Percentiles rank a stretch among this genome's conserved stretches.
These are phyloP conservation scores for Mechanitis mazaeus DNA, from an alignment of 2,888 invertebrate genomes.

Conservation along the genomic window DNA sequence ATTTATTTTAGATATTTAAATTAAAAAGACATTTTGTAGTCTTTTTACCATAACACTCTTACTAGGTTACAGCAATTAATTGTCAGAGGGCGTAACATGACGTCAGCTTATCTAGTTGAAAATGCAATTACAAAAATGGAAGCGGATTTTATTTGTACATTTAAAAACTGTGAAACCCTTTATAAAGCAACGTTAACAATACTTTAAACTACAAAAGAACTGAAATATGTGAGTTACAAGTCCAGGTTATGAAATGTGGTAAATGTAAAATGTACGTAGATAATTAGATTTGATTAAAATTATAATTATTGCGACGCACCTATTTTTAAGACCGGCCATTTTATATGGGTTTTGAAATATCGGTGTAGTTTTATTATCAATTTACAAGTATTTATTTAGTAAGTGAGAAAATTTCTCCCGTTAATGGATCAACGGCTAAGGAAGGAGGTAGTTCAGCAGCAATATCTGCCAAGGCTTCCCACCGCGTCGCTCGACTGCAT, in stretches of 20 bases:
- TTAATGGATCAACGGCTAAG: constrained; percentile 66
- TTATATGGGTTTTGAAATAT: not conserved
- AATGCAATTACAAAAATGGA: constrained; percentile 14
- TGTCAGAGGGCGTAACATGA: constrained; percentile 9
- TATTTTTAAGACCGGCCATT: not conserved
- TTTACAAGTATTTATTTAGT: constrained; percentile 48
- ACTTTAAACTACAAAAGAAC: too few relatives aligned
- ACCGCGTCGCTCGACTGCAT: constrained; percentile 73
- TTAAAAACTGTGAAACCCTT: not conserved
- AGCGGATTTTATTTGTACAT: not conserved
- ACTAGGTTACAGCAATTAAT: constrained; percentile 4
- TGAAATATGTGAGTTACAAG: too few relatives aligned
- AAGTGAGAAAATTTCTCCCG: constrained; percentile 66
- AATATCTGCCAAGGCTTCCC: constrained; percentile 79
- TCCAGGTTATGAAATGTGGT: too few relatives aligned
- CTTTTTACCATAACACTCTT: too few relatives aligned
- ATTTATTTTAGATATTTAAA: too few relatives aligned
- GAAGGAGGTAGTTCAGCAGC: constrained; percentile 74
- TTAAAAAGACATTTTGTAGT: too few relatives aligned
- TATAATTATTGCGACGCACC: too few relatives aligned
- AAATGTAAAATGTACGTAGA: too few relatives aligned
- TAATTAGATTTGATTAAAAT: too few relatives aligned
- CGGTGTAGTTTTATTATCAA: not conserved
- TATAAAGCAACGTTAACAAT: too few relatives aligned
- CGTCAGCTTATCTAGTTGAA: constrained; percentile 19